Conservation (phyloP, 2,113 vertebrate genomes). For the Tachycineta bicolor region DNA sequence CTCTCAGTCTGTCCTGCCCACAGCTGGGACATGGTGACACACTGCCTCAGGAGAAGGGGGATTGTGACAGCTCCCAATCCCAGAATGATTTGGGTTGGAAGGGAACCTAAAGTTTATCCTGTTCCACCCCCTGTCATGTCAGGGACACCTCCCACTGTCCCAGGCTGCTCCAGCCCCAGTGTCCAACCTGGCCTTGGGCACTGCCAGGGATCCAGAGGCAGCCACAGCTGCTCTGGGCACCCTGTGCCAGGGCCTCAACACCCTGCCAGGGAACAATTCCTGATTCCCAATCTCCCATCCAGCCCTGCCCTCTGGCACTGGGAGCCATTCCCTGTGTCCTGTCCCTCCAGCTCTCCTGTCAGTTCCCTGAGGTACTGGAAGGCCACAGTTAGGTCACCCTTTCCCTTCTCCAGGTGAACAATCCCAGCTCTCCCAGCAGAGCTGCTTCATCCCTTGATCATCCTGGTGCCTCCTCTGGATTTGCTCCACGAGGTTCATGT, state of each 20-base stretch:
- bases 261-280: background rate
- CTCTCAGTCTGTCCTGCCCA: background rate
- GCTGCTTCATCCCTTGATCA: background rate
- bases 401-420: background rate
- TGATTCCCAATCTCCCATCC: background rate
- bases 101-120: accelerated
- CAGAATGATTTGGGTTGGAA: background rate
- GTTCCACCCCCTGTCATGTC: too few species aligned
- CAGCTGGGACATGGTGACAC: background rate
- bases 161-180: background rate
- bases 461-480: background rate
- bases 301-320: background rate
- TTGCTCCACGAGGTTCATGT: background rate
- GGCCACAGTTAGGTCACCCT: background rate
- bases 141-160: accelerated
- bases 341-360: background rate
- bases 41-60: background rate
- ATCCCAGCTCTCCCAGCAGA: background rate
- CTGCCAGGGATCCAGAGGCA: background rate
- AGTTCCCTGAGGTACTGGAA: background rate
- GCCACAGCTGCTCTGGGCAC: background rate
- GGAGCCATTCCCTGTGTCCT: background rate
- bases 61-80: background rate
- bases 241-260: background rate
- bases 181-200: background rate